These are phyloP conservation scores for Aricia artaxerxes DNA, from an alignment of 2,888 invertebrate species.

Conservation along the genomic window DNA sequence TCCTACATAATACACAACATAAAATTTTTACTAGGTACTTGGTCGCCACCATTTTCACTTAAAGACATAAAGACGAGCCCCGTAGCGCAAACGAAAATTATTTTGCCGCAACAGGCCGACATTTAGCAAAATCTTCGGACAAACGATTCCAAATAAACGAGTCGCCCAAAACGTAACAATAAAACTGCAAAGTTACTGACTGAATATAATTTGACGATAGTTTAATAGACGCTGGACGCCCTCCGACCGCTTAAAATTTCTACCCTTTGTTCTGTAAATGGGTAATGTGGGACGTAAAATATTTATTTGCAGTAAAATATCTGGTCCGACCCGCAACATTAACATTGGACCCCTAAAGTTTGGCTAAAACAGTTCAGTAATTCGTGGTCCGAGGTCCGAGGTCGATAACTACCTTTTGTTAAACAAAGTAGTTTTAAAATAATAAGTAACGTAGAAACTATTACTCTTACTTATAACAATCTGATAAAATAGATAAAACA, in stretches of 20 bases:
- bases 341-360: constrained; percentile 2
- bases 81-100: too few relatives aligned
- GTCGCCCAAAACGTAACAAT: constrained; percentile 50
- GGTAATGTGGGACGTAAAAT: constrained; percentile 21
- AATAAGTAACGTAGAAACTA: background rate
- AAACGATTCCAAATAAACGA: constrained; percentile 61
- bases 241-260: background rate
- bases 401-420: constrained; percentile 11
- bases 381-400: background rate
- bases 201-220: constrained; percentile 23
- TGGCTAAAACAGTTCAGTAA: background rate
- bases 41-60: too few relatives aligned
- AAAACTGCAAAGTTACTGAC: constrained; percentile 18
- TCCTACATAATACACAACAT: too few relatives aligned
- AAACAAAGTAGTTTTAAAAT: background rate
- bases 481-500: too few relatives aligned
- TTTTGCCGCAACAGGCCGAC: constrained; percentile 45
- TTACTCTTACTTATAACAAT: background rate
- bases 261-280: constrained; percentile 24
- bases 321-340: constrained; percentile 10
- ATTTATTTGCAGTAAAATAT: constrained; percentile 19
- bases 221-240: constrained; percentile 11
- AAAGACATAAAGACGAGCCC: too few relatives aligned
- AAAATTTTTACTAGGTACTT: too few relatives aligned
- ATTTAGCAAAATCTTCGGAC: constrained; percentile 55